Conservation (phyloP, 2,113 vertebrate species). For the Sitta europaea region DNA sequence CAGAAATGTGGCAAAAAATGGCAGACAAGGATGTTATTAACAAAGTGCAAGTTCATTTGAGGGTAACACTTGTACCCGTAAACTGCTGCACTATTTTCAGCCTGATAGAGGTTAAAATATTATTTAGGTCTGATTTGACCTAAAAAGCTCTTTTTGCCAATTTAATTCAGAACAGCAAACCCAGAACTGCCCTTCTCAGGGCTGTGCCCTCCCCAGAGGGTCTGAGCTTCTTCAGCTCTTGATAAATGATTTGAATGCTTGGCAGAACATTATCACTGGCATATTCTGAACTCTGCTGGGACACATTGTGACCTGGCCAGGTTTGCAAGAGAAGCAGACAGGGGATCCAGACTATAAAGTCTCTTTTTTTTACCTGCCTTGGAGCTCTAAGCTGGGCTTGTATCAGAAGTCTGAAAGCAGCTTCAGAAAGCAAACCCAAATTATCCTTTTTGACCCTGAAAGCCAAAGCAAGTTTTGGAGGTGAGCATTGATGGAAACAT, state of each 20-base stretch:
- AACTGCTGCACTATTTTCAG: background rate
- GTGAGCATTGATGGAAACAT: background rate
- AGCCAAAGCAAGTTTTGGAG: background rate
- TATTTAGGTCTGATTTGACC: background rate
- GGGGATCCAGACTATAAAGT: background rate
- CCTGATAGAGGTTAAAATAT: background rate
- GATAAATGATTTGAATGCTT: background rate
- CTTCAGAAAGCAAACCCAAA: background rate
- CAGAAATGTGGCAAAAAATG: background rate
- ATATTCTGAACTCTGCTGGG: background rate
- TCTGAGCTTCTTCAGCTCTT: background rate
- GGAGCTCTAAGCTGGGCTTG: background rate
- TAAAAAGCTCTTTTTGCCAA: background rate
- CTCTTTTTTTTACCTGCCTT: background rate
- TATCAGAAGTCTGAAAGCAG: background rate
- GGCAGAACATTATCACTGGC: background rate
- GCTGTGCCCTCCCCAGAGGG: background rate
- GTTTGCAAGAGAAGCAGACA: background rate
- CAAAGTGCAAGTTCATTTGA: background rate
- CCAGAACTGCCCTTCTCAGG: background rate
- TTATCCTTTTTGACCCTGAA: background rate
- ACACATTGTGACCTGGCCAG: background rate
- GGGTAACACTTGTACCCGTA: background rate
- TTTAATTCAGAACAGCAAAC: background rate
- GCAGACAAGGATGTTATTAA: background rate